A percentile compares a stretch with the other conserved stretches of the same genome.
Evolutionary conservation across 2,113 vertebrate genomes (phyloP).

Genomic region (Struthio camelus): DNA sequence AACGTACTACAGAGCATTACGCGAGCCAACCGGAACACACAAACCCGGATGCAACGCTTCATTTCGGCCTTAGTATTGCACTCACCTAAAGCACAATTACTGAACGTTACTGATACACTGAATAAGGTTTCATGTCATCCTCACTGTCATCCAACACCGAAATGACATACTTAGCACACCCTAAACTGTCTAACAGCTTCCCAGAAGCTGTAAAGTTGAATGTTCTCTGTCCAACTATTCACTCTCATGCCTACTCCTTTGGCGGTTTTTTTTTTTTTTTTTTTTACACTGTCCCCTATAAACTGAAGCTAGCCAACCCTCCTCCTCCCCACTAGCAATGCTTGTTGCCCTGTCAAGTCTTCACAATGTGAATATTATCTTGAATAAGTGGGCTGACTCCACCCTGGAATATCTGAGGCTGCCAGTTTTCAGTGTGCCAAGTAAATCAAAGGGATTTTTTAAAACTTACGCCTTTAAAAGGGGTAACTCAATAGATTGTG

Average conservation of each 20-base stretch:
- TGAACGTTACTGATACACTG: neutral
- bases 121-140: neutral
- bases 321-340: neutral
- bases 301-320: neutral
- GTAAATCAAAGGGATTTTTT: neutral
- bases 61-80: neutral
- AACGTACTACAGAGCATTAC: neutral
- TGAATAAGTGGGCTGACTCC: neutral
- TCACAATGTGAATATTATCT: slow-evolving; percentile 20
- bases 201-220: neutral
- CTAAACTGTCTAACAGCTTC: neutral
- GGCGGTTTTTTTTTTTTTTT: neutral
- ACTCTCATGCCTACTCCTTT: neutral
- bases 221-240: fast-evolving
- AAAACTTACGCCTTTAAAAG: neutral
- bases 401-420: neutral
- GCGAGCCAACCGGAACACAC: neutral
- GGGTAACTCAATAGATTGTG: neutral
- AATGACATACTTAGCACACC: neutral
- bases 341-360: fast-evolving
- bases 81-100: neutral
- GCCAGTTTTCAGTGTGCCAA: neutral
- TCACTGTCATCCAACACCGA: neutral
- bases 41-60: neutral
- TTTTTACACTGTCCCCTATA: neutral